Evolutionary conservation across 2,797 vertebrate genomes (phyloP), one percentile per base, ranked within the genome.

Genomic region (Rhinogobio ventralis): DNA sequence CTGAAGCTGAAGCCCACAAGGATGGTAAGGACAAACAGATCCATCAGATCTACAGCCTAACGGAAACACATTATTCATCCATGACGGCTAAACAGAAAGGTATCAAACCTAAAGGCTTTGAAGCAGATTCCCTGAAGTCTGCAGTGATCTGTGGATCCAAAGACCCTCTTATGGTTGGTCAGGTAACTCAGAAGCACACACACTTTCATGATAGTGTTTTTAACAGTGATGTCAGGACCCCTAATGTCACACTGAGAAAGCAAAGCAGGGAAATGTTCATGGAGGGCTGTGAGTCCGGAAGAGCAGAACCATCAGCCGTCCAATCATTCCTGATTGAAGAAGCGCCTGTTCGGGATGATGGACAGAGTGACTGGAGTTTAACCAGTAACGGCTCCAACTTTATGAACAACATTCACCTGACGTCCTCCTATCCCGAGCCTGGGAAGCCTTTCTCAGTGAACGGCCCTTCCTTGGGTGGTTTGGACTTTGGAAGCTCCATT

Each of bases 301-400:
- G 87, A 30, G 71, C 86, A 1, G 30, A 69, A 68, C 93, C 79
- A 76, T 88, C 79, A 60, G 86, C 66, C 17, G 42, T 23, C 10
- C 28, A 76, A 55, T 82, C 76, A 20, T 87, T 89, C 67, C 86
- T 91, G 67, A 66, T 93, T 55, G 92, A 91, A 86, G 96, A 97
- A 87, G 75, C 94, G 79, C 95, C 96, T 0, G 96, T 96, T 67
- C 94, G 94, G 86, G 96, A 96, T 8, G 93, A 89, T 33, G 94
- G 89, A 68, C 92, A 82, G 19, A 85, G 87, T 1, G 91, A 94
- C 74, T 95, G 96, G 95, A 95, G 92, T 87, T 81, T 91, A 87
- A 91, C 25, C 68, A 93, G 85, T 84, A 91, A 86, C 81, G 87
- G 0, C 0, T 86, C 87, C 49, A 81, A 84, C 68, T 86, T 82